Percentiles rank a stretch among this genome's conserved stretches.
phyloP scores from a whole-genome alignment of 2,797 vertebrate species.

The Gallinago nigripennis region DNA sequence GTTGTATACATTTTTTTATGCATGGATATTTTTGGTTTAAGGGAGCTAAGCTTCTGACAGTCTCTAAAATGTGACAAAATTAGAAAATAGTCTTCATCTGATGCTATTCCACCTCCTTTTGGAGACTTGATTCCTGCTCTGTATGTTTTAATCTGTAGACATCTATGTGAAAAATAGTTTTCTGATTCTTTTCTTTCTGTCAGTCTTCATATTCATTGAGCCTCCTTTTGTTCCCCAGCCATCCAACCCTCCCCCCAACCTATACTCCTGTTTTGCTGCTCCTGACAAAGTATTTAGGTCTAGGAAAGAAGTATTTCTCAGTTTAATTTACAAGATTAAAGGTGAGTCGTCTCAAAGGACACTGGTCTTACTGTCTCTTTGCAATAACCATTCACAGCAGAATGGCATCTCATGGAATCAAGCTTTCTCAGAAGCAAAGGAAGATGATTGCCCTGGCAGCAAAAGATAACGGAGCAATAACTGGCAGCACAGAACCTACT shows the following conservation, averaged over 20 bases:
- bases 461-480: constrained; percentile 81
- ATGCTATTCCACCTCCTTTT: neutral
- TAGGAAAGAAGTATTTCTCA: neutral
- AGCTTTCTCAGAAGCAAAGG: constrained; percentile 96
- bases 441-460: constrained; percentile 92
- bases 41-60: neutral
- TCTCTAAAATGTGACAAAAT: neutral
- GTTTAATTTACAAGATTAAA: neutral
- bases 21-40: neutral
- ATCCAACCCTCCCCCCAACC: fast-evolving
- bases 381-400: constrained; percentile 76
- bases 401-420: constrained; percentile 79
- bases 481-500: constrained; percentile 70
- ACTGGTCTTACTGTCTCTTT: neutral
- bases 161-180: neutral
- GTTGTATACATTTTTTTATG: neutral
- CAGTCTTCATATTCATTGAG: neutral
- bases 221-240: neutral
- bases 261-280: neutral
- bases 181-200: neutral
- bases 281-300: neutral
- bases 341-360: neutral
- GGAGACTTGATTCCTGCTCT: neutral
- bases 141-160: neutral
- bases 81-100: neutral